phyloP scores from a whole-genome alignment of 2,797 vertebrate genomes.

The Chelonia mydas region DNA sequence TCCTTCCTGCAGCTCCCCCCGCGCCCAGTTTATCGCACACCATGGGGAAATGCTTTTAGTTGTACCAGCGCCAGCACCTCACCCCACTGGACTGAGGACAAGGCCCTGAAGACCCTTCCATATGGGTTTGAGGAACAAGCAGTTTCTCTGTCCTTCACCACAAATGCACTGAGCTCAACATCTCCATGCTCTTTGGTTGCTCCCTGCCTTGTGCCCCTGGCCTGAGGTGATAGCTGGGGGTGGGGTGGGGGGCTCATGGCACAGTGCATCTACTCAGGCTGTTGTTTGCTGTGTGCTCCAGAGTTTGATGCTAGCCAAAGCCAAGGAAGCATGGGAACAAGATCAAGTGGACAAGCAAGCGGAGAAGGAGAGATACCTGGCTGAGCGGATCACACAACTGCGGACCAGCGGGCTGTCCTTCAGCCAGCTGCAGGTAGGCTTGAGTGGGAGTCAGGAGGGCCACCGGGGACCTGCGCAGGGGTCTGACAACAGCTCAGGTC shows the following conservation, averaged over 20 bases:
- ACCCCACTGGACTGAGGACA: background rate
- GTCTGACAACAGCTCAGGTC: background rate
- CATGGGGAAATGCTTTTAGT: background rate
- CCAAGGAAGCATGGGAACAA: conserved; percentile 93
- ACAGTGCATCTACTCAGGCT: background rate
- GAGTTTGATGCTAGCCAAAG: conserved; percentile 95
- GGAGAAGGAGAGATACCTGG: conserved; percentile 90
- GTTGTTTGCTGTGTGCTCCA: conserved; percentile 32
- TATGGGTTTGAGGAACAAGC: background rate
- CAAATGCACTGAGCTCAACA: background rate
- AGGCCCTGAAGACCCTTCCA: background rate
- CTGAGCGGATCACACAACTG: conserved; percentile 84
- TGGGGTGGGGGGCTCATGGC: background rate
- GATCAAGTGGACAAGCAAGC: conserved; percentile 89
- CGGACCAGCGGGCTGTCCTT: conserved; percentile 84
- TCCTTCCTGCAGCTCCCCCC: background rate
- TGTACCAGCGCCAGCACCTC: background rate
- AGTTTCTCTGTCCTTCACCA: background rate
- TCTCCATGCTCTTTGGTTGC: background rate
- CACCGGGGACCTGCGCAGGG: background rate
- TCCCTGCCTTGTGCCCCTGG: background rate
- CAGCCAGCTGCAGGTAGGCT: conserved; percentile 88
- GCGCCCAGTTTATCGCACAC: background rate
- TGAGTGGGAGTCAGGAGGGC: background rate
- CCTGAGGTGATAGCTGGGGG: background rate